Conservation (phyloP, 2,113 vertebrate genomes). For the Leucoraja erinaceus region DNA sequence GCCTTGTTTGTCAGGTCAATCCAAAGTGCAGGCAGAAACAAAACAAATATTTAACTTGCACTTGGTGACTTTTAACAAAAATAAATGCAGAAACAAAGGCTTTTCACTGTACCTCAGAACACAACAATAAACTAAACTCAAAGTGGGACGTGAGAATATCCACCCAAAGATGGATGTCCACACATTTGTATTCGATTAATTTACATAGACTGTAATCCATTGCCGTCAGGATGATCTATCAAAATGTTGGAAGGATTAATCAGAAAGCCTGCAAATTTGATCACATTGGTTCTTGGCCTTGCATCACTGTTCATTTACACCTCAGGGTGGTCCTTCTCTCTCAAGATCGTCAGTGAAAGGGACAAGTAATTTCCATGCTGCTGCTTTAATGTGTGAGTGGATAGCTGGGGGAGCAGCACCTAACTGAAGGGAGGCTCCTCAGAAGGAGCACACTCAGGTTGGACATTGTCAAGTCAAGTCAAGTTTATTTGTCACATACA, state of each 20-base stretch:
- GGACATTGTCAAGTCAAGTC: too few relatives aligned
- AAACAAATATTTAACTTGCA: slow-evolving; percentile 10
- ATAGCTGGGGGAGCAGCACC: neutral
- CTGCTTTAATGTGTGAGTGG: neutral
- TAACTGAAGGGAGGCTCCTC: neutral
- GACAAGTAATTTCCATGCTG: neutral
- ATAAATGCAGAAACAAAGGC: too few relatives aligned
- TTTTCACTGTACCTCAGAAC: too few relatives aligned
- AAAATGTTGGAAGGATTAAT: neutral
- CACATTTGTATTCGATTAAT: neutral
- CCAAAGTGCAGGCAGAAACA: neutral
- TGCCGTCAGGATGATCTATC: neutral
- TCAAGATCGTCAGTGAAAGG: neutral
- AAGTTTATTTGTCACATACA: too few relatives aligned
- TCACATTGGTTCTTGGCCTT: neutral
- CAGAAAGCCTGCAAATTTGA: neutral
- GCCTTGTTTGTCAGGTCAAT: neutral
- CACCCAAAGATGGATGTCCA: neutral
- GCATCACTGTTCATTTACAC: neutral
- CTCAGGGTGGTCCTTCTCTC: neutral
- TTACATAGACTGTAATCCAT: neutral
- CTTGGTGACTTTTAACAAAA: neutral
- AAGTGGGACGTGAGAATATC: neutral
- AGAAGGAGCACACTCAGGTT: neutral
- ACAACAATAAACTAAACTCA: too few relatives aligned